These are phyloP conservation scores for Caiman crocodilus DNA, from an alignment of 2,797 vertebrate species.

Conservation along the genomic window DNA sequence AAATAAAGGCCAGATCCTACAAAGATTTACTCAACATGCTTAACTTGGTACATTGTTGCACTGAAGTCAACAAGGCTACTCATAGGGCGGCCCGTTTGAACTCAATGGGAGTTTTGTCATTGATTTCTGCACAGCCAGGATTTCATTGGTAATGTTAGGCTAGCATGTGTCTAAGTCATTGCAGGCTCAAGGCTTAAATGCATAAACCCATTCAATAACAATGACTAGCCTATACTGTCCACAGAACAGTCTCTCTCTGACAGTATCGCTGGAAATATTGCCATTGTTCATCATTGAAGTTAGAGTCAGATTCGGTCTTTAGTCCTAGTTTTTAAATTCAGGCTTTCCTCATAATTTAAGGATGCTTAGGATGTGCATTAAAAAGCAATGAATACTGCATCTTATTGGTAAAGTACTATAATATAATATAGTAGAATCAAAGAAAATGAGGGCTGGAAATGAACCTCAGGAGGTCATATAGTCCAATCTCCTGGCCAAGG, in stretches of 20 bases:
- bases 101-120: constrained; percentile 49
- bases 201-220: constrained; percentile 68
- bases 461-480: no score
- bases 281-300: constrained; percentile 12
- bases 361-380: background rate
- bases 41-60: constrained; percentile 9
- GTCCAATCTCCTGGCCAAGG: no score
- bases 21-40: background rate
- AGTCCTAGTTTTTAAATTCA: background rate
- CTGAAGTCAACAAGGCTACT: constrained; percentile 33
- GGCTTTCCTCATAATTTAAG: background rate
- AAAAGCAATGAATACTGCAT: background rate
- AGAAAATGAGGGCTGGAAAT: no score
- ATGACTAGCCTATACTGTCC: constrained; percentile 22
- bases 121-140: constrained; percentile 62
- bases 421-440: no score
- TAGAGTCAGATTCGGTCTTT: background rate
- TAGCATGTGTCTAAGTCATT: constrained; percentile 68
- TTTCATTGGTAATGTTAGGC: constrained; percentile 31
- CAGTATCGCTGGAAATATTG: background rate
- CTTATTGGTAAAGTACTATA: background rate
- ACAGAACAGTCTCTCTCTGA: background rate
- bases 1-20: background rate
- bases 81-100: constrained; percentile 45
- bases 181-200: constrained; percentile 61